Evolutionary conservation across 2,888 invertebrate species (phyloP).

Genomic region (Himalopsyche tibetana): DNA sequence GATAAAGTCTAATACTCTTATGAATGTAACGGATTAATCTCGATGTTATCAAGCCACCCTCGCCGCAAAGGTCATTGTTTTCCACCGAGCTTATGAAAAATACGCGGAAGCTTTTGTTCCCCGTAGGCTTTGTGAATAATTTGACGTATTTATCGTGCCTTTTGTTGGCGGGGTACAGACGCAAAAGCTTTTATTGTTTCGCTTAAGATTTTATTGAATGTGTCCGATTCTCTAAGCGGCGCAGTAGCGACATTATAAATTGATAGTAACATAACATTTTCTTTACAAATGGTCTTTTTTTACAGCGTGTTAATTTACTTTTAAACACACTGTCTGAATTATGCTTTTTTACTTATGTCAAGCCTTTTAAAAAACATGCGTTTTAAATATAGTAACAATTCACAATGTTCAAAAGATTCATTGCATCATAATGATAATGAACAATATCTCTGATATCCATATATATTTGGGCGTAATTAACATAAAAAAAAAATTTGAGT

Average conservation of each 20-base stretch:
- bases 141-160: conserved; percentile 58
- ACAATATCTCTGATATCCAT: too few species aligned
- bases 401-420: too few species aligned
- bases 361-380: too few species aligned
- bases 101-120: conserved; percentile 46
- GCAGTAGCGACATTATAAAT: not conserved
- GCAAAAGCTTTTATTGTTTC: conserved; percentile 3
- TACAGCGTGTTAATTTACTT: not conserved
- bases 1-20: not conserved
- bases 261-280: not conserved
- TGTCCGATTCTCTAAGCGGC: conserved; percentile 6
- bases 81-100: conserved; percentile 57
- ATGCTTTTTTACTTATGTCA: too few species aligned
- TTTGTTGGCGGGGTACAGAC: conserved; percentile 13
- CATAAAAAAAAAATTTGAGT: too few species aligned
- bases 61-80: conserved; percentile 57
- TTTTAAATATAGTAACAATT: too few species aligned
- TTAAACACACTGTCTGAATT: too few species aligned
- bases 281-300: not conserved
- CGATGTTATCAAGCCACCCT: conserved; percentile 48
- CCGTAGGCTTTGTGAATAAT: conserved; percentile 58
- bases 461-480: too few species aligned
- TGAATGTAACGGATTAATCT: conserved; percentile 50
- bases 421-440: too few species aligned
- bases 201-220: conserved; percentile 32